Base-by-base conservation (phyloP, 2,113 vertebrate genomes). In the Archilochus colubris region DNA sequence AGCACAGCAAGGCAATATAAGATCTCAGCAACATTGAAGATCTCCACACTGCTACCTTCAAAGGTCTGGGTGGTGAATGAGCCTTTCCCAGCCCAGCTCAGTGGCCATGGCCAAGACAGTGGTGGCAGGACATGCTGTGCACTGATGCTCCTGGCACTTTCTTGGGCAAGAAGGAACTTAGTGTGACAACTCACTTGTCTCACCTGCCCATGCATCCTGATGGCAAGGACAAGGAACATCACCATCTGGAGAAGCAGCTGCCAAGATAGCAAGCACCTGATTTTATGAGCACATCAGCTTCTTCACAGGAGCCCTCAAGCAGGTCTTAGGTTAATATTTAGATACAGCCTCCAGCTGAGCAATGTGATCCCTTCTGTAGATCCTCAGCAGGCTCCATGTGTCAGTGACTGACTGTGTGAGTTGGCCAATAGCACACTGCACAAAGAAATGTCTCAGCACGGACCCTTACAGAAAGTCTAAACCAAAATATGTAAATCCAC, bases 61-160 rank as follows among this genome's bases (percentile, higher is more conserved):
- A 25, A 54, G 30, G 21, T 46, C 17, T 58, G n/a, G 30, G 20
- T 3, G 5, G 4, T 19, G 21, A 9, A 30, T 7, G 12, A 77
- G 10, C 10, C 5, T 54, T 10, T 24, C 44, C 8, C 25, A 82
- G 33, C 10, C 9, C 38, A 38, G 18, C 21, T 57, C 10, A 19
- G 3, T 2, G 7, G 31, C 24, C 4, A 1, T 1, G 22, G 10
- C 11, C 1, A 5, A 40, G n/a, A 30, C 1, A 4, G n/a, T 10
- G 13, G 25, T 50, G 18, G 10, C n/a, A 43, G 7, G 33, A 14
- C 19, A 63, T 3, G 18, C 38, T 61, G n/a, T 46, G 44, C 43
- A 24, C 27, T 2, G 2, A 4, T 20, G 24, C 15, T 54, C 46
- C 28, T 1, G 4, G 5, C 3, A 5, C 43, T 55, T n/a, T 5